Evolutionary conservation across 1,140 invertebrate species (phyloP), one percentile per base, ranked within the genome.

Genomic region (Acromyrmex charruanus): DNA sequence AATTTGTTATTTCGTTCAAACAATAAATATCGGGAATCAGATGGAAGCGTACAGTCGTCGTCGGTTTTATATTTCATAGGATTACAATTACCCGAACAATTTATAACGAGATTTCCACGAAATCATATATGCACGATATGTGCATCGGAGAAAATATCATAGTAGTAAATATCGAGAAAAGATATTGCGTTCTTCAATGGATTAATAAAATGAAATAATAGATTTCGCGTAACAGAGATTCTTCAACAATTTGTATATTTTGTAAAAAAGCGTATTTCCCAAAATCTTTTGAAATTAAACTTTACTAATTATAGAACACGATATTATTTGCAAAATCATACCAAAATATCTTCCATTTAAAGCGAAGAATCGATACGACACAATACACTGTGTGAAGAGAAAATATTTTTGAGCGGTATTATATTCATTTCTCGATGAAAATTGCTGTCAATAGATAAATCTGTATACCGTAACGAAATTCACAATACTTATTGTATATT

Each of bases 161-260:
- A 49, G 21, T 61, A 16, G 10, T 61, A 61, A 74, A 74, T 61
- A 25, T 58, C 39, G 39, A 79, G 59, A 31, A 74, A 31, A 84
- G 80, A 61, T 31, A 74, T 74, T 39, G 39, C 28, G 18, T 39
- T 49, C 18, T 61, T n/a, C 21, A 18, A 25, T 49, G n/a, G 61
- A 84, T 63, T 84, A 84, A 84, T 84, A 63, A 74, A 75, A 63
- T 44, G 39, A 51, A 69, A 84, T 84, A 84, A 84, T 84, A 74
- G 69, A 74, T 74, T 74, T 74, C 25, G 39, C 39, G 25, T 59
- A 74, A 74, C 7, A 44, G 55, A 63, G 80, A 74, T 39, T 72
- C 7, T 25, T 55, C n/a, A 35, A 51, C n/a, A 61, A 84, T 75
- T 84, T 74, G 55, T 53, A 74, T 51, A 84, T 31, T 74, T 61